phyloP scores from a whole-genome alignment of 35 echinoderm and acorn worm species.

The Ptychodera flava region DNA sequence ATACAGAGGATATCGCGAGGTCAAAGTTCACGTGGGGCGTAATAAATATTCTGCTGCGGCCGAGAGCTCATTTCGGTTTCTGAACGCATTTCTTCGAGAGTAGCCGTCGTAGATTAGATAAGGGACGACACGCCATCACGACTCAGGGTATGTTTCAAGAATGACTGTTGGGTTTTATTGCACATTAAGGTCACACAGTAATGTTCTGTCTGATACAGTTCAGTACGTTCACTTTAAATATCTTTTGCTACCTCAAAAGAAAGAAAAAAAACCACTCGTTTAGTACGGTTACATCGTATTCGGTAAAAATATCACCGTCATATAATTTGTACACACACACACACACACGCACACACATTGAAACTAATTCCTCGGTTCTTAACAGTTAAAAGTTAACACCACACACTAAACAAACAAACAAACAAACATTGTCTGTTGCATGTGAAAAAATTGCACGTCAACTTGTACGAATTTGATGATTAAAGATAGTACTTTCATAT shows the following conservation, averaged over 20 bases:
- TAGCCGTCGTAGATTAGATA: neutral
- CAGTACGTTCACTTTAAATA: neutral
- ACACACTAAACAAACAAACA: neutral
- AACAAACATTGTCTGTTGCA: neutral
- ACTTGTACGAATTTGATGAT: neutral
- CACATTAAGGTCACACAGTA: neutral
- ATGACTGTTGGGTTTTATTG: neutral
- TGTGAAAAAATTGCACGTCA: neutral
- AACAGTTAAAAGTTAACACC: too few relatives aligned
- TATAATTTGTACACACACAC: neutral
- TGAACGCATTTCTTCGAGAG: neutral
- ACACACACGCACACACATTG: neutral
- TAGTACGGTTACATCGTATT: too few relatives aligned
- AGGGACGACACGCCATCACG: neutral
- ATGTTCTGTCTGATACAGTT: neutral
- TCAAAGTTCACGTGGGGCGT: neutral
- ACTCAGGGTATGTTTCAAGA: neutral
- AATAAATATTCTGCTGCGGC: neutral
- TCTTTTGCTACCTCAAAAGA: too few relatives aligned
- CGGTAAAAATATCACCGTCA: too few relatives aligned
- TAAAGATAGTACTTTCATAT: neutral
- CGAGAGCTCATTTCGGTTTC: neutral
- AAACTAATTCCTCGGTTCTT: too few relatives aligned
- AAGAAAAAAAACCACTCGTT: too few relatives aligned
- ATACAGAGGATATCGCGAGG: neutral